A percentile compares a stretch with the other conserved stretches of the same genome.
Conservation (phyloP, 1,140 invertebrate genomes). For the Drosophila burlai region DNA sequence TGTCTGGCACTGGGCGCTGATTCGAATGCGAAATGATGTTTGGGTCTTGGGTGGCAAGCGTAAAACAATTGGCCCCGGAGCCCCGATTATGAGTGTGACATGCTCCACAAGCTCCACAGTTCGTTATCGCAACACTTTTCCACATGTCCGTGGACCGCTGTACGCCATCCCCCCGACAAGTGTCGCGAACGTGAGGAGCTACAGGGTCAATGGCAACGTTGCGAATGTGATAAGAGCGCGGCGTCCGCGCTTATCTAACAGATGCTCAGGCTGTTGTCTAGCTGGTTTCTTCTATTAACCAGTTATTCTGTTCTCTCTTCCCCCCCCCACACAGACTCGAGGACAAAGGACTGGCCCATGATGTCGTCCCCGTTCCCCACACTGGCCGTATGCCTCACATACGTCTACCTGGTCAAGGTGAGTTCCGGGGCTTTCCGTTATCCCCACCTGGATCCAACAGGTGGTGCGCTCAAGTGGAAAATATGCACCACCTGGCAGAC, state of each 20-base stretch:
- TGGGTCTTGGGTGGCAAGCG: conserved; percentile 15
- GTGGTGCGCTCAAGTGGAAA: conserved; percentile 48
- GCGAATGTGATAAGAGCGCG: conserved; percentile 55
- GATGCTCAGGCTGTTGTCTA: conserved; percentile 16
- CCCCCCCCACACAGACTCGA: conserved; percentile 87
- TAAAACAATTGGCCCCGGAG: neutral
- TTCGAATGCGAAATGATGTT: conserved; percentile 66
- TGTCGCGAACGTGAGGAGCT: conserved; percentile 32
- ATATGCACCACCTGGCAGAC: neutral
- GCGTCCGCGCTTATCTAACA: conserved; percentile 48
- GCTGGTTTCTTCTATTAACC: neutral
- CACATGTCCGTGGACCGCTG: conserved; percentile 9
- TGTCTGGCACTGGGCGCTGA: neutral
- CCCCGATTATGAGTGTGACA: neutral
- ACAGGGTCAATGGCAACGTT: conserved; percentile 65
- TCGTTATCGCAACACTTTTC: conserved; percentile 4
- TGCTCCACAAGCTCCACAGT: neutral
- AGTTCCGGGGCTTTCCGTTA: conserved; percentile 85
- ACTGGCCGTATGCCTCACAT: conserved; percentile 90
- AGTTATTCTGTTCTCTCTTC: neutral
- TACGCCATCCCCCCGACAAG: neutral
- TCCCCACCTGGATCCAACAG: conserved; percentile 10
- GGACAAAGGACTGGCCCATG: conserved; percentile 93
- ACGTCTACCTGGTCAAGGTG: conserved; percentile 92
- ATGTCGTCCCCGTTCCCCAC: conserved; percentile 94